phyloP scores from a whole-genome alignment of 2,797 vertebrate species.

The Poeciliopsis turneri region DNA sequence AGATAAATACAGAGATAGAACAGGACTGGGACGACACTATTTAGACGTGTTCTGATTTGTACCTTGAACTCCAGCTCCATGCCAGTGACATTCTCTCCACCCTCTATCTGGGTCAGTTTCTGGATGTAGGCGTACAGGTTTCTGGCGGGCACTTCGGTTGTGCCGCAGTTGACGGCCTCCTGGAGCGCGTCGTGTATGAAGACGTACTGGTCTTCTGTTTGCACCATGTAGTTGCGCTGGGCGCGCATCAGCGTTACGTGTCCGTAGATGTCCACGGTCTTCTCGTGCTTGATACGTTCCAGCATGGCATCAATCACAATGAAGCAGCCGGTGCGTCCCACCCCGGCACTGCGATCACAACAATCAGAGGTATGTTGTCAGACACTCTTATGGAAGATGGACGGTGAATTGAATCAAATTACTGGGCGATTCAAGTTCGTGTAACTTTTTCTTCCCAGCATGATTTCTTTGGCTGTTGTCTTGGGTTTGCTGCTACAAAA shows the following conservation, averaged over 20 bases:
- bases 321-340: slow-evolving; percentile 98
- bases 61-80: slow-evolving; percentile 99
- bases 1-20: background rate
- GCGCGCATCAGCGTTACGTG: slow-evolving; percentile 99
- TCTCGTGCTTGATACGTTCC: slow-evolving; percentile 99
- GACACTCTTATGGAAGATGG: background rate
- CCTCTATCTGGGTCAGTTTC: slow-evolving; percentile 98
- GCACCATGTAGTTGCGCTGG: slow-evolving; percentile 99
- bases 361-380: slow-evolving; percentile 14
- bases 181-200: slow-evolving; percentile 98
- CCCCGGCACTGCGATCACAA: slow-evolving; percentile 86
- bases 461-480: background rate
- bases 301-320: slow-evolving; percentile 99
- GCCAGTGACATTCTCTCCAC: slow-evolving; percentile 97
- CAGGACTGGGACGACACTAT: background rate
- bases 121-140: slow-evolving; percentile 99
- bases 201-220: slow-evolving; percentile 99
- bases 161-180: slow-evolving; percentile 98
- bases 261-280: slow-evolving; percentile 99
- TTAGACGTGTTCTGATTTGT: background rate
- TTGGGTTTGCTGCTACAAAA: background rate
- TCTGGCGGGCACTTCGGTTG: slow-evolving; percentile 99
- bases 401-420: no score
- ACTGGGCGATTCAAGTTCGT: background rate
- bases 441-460: background rate